phyloP scores from a whole-genome alignment of 2,113 vertebrate genomes.

The Lagopus leucura region DNA sequence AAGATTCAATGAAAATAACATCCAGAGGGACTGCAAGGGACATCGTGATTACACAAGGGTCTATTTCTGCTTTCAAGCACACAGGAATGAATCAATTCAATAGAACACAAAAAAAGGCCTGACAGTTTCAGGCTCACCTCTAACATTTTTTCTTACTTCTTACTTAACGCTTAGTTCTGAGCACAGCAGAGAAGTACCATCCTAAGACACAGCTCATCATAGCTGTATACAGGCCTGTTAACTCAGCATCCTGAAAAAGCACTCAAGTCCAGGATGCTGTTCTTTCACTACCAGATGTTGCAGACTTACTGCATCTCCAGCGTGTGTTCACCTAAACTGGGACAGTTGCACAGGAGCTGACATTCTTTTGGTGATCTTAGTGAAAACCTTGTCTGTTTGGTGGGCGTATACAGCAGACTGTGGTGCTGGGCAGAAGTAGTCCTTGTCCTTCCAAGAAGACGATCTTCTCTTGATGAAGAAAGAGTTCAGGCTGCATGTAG shows the following conservation, averaged over 20 bases:
- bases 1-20: not conserved
- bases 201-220: not conserved
- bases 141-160: not conserved
- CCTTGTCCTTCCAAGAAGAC: not conserved
- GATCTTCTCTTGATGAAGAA: not conserved
- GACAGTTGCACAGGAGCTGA: not conserved
- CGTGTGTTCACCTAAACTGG: not conserved
- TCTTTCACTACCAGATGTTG: not conserved
- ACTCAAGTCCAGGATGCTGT: not conserved
- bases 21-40: not conserved
- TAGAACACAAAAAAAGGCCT: not conserved
- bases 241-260: not conserved
- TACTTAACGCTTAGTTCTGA: not conserved
- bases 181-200: not conserved
- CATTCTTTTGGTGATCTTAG: not conserved
- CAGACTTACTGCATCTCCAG: not conserved
- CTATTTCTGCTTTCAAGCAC: not conserved
- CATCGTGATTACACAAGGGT: not conserved
- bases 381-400: not conserved
- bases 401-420: not conserved
- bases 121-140: not conserved
- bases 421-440: not conserved
- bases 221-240: not conserved
- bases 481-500: not conserved
- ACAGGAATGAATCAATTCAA: not conserved